phyloP scores from a whole-genome alignment of 1,140 invertebrate genomes.

The Trinorchestia longiramus region DNA sequence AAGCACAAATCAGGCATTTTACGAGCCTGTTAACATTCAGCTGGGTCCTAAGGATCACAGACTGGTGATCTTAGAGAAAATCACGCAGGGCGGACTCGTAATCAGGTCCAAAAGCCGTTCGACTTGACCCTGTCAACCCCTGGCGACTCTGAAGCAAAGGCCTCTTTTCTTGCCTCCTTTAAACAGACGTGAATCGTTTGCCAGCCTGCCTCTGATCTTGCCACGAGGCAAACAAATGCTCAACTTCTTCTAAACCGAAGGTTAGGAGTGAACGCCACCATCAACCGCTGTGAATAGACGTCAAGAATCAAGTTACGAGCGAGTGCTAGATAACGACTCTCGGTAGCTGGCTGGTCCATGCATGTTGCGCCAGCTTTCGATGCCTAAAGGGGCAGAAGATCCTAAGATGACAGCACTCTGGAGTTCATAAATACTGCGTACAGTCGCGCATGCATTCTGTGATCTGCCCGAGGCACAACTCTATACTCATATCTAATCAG shows the following conservation, averaged over 20 bases:
- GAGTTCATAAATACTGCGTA: not conserved
- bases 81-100: constrained; percentile 22
- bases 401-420: not conserved
- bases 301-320: not conserved
- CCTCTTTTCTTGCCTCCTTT: constrained; percentile 32
- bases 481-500: not conserved
- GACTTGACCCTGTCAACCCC: constrained; percentile 53
- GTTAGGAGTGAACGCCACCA: not conserved
- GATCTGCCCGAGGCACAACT: not conserved
- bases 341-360: not conserved
- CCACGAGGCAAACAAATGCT: not conserved
- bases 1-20: constrained; percentile 23
- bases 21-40: constrained; percentile 36
- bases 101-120: constrained; percentile 46
- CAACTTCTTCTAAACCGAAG: not conserved
- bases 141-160: constrained; percentile 29
- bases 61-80: constrained; percentile 40
- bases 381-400: constrained; percentile 35
- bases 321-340: not conserved
- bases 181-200: not conserved
- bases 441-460: not conserved
- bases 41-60: constrained; percentile 20
- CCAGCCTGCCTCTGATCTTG: not conserved
- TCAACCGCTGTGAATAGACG: not conserved
- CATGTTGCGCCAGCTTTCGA: constrained; percentile 2